Evolutionary conservation across 2,797 vertebrate species (phyloP).

Genomic region (Darevskia mixta): DNA sequence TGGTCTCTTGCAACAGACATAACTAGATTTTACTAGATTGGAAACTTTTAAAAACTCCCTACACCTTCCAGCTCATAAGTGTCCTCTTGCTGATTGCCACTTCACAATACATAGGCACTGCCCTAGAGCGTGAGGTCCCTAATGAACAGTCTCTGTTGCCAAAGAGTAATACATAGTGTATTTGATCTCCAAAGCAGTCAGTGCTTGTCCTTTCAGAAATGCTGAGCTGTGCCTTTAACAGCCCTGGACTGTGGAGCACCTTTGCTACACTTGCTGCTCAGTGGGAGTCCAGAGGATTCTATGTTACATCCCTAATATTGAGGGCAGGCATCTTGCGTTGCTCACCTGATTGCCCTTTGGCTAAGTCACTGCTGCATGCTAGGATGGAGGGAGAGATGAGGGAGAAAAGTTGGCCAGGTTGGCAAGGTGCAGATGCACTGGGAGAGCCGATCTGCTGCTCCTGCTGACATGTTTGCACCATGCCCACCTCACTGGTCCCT

Average conservation of each 20-base stretch:
- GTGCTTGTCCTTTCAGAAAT: not conserved
- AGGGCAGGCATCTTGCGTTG: no score
- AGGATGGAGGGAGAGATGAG: no score
- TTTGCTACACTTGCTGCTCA: not conserved
- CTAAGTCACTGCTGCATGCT: no score
- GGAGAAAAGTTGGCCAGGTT: no score
- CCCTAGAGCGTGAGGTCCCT: not conserved
- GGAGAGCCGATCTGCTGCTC: no score
- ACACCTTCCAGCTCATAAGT: not conserved
- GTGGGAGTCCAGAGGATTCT: not conserved
- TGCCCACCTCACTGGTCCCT: no score
- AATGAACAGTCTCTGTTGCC: not conserved
- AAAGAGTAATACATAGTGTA: not conserved
- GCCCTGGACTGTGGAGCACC: no score
- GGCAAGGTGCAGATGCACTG: no score
- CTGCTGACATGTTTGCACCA: no score
- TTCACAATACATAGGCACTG: not conserved
- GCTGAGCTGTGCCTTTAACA: not conserved
- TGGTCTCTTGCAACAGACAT: no score
- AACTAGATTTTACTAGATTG: not conserved
- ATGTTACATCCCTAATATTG: no score
- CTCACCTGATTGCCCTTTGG: no score
- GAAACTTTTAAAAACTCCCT: not conserved
- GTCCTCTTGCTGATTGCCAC: not conserved
- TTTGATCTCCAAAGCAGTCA: not conserved